Conservation (phyloP, 2,888 invertebrate genomes). For the Nasonia oneida region DNA sequence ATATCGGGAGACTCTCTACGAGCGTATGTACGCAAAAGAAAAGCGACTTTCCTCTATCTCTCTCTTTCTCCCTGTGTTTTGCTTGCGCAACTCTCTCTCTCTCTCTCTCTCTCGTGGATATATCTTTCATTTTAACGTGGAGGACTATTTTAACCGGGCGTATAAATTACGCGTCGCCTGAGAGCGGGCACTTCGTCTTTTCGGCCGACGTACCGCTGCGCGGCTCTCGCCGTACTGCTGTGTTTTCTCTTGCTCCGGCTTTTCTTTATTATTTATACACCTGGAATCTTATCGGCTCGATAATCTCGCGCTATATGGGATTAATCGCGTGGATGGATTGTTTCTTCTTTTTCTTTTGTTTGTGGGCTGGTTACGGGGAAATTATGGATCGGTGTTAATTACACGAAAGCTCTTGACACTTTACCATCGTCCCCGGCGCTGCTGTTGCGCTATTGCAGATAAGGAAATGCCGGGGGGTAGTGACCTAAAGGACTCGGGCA, state of each 20-base stretch:
- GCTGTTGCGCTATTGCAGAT: neutral
- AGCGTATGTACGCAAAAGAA: constrained; percentile 27
- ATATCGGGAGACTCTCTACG: constrained; percentile 5
- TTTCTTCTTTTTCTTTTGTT: neutral
- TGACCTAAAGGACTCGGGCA: constrained; percentile 17
- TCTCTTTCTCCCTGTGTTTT: neutral
- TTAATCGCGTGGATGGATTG: neutral
- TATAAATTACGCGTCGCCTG: constrained; percentile 61
- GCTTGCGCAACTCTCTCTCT: neutral
- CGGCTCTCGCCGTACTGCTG: neutral
- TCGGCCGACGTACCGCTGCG: neutral
- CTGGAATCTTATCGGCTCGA: neutral
- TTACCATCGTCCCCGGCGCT: neutral
- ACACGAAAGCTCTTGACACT: neutral
- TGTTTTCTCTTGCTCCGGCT: neutral
- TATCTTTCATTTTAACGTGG: constrained; percentile 53
- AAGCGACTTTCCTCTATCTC: constrained; percentile 26
- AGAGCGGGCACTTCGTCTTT: constrained; percentile 53
- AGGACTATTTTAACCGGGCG: constrained; percentile 55
- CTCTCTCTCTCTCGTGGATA: neutral
- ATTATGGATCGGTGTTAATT: neutral
- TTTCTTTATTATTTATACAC: constrained; percentile 29
- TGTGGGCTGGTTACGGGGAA: neutral
- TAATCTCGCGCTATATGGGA: neutral
- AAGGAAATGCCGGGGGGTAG: neutral